Evolutionary conservation across 2,797 vertebrate species (phyloP), one percentile per base, ranked within the genome.

Genomic region (Mus spretus): DNA sequence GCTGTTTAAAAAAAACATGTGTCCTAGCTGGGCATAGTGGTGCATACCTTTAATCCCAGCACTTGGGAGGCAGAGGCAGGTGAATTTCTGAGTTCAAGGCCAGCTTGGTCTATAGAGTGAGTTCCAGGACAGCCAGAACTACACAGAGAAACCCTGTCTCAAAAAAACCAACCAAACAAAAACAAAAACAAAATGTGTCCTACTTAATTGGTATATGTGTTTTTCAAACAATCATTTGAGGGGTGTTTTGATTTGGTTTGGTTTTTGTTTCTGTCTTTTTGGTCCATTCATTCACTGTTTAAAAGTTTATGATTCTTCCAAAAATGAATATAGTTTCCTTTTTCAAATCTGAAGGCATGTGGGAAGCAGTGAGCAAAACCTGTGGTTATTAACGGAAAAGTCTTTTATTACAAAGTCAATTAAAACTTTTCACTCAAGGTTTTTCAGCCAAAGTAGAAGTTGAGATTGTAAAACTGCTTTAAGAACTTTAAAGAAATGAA

Each of bases 371-470:
- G 31, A 91, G 50, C 91, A 82, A 93, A 81, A 92, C 19, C 20
- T 59, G 55, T 93, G 34, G n/a, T 85, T 93, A 89, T 37, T 95
- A 24, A 57, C 17, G 78, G 70, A 91, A 80, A 59, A 93, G 83
- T 15, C 44, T 90, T 22, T 87, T 93, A 47, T 94, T 95, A 53
- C 22, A 77, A 89, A 94, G 24, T 85, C 75, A n/a, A 72, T 80
- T 91, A 90, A 85, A 89, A 96, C 81, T 77, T 91, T 37, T 93
- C 89, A 85, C 11, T 84, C 34, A 85, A 75, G 37, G 95, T n/a
- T 74, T 92, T 91, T 89, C 79, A 95, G 74, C 90, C 85, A 93
- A 90, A 96, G 80, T 93, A 59, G 65, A 93, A 95, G 77, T 74
- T 91, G 17, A 84, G 61, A 92, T 95, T 90, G 44, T 96, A 89